These are phyloP conservation scores for Pelusios castaneus DNA, from an alignment of 2,113 vertebrate species.

Conservation along the genomic window DNA sequence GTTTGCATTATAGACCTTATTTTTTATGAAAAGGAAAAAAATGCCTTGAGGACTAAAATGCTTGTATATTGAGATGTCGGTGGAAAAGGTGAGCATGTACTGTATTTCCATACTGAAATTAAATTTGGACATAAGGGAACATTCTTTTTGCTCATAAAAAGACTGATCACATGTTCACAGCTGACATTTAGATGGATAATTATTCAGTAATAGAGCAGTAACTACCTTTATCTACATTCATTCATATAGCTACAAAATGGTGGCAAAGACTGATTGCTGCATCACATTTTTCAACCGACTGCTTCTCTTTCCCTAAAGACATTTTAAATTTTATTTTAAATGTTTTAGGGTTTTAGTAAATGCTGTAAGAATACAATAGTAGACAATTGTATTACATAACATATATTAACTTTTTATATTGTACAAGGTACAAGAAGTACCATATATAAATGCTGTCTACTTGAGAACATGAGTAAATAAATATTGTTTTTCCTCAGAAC, in stretches of 20 bases:
- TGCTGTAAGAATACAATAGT: background rate
- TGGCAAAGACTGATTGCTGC: background rate
- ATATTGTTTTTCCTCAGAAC: background rate
- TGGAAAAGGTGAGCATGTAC: slow-evolving; percentile 50
- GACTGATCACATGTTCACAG: slow-evolving; percentile 49
- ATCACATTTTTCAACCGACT: background rate
- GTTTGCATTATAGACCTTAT: background rate
- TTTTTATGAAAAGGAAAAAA: slow-evolving; percentile 4
- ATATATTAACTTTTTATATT: background rate
- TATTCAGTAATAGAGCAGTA: slow-evolving; percentile 57
- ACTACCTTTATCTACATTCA: slow-evolving; percentile 24
- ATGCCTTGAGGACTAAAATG: slow-evolving; percentile 33
- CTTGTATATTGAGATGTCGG: slow-evolving; percentile 42
- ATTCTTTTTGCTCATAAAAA: slow-evolving; percentile 72
- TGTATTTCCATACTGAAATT: slow-evolving; percentile 64
- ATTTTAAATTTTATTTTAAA: background rate
- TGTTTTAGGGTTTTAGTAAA: background rate
- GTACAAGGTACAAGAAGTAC: background rate
- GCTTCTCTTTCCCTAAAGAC: background rate
- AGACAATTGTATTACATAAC: background rate
- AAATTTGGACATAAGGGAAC: slow-evolving; percentile 63
- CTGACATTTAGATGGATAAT: slow-evolving; percentile 76
- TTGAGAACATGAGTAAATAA: background rate
- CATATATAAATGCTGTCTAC: background rate
- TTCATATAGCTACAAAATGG: slow-evolving; percentile 16